phyloP scores from a whole-genome alignment of 2,888 invertebrate genomes.

The Physocephala rufipes region DNA sequence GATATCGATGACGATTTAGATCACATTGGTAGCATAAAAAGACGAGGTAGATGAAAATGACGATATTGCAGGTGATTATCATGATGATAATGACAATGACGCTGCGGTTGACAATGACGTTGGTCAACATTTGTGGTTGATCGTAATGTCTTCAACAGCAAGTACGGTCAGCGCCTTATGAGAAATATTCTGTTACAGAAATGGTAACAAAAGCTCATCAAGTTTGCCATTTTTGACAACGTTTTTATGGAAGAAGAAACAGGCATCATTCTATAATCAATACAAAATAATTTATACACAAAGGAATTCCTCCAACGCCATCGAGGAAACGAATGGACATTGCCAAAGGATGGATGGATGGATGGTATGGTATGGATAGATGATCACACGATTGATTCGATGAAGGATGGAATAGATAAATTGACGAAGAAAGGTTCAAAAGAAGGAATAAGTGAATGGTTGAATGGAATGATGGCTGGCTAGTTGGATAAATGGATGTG shows the following conservation, averaged over 20 bases:
- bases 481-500: not conserved
- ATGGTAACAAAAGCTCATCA: conserved; percentile 62
- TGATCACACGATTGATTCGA: too few relatives aligned
- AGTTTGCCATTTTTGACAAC: conserved; percentile 53
- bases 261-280: conserved; percentile 7
- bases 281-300: conserved; percentile 29
- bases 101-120: not conserved
- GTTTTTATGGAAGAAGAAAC: conserved; percentile 26
- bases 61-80: too few relatives aligned
- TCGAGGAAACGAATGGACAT: too few relatives aligned
- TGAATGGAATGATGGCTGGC: not conserved
- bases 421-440: too few relatives aligned
- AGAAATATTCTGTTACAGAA: conserved; percentile 51
- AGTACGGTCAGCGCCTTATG: conserved; percentile 13
- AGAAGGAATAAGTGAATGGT: too few relatives aligned
- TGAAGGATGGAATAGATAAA: too few relatives aligned
- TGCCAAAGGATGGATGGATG: too few relatives aligned
- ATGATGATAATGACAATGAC: too few relatives aligned
- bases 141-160: not conserved
- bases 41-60: conserved; percentile 26
- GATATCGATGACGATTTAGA: conserved; percentile 25
- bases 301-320: conserved; percentile 18
- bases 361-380: too few relatives aligned
- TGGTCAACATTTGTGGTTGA: conserved; percentile 34
- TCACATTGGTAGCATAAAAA: too few relatives aligned